These are phyloP conservation scores for Andricus grossulariae DNA, from an alignment of 1,140 invertebrate genomes.

Conservation along the genomic window DNA sequence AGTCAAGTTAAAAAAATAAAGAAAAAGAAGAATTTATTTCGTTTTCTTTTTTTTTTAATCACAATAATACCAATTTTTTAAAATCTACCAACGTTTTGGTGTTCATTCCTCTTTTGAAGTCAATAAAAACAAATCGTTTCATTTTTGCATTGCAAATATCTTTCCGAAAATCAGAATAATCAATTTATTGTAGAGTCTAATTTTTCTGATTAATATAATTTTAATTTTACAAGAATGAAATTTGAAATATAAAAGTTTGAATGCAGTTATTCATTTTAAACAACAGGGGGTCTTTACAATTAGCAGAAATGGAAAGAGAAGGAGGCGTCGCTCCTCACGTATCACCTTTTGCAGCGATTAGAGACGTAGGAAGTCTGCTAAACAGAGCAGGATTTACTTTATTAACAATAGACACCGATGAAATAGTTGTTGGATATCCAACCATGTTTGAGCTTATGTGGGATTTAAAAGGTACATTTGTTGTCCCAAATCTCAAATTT, in stretches of 20 bases:
- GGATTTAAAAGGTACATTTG: conserved; percentile 87
- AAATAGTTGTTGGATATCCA: conserved; percentile 94
- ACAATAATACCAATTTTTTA: no score
- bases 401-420: conserved; percentile 96
- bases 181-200: no score
- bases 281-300: conserved; percentile 87
- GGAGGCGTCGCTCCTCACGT: conserved; percentile 96
- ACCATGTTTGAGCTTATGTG: conserved; percentile 96
- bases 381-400: conserved; percentile 93
- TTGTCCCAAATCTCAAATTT: neutral
- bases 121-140: no score
- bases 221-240: conserved; percentile 12
- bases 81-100: no score
- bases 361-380: conserved; percentile 86
- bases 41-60: no score
- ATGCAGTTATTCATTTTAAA: conserved; percentile 36
- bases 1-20: no score
- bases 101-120: no score
- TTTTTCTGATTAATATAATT: conserved; percentile 28
- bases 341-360: conserved; percentile 93
- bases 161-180: no score
- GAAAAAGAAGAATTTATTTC: no score
- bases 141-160: no score
- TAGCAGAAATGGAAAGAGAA: conserved; percentile 94
- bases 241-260: conserved; percentile 8